These are phyloP conservation scores for Myiotriccus ornatus DNA, from an alignment of 2,797 vertebrate species.

Conservation along the genomic window DNA sequence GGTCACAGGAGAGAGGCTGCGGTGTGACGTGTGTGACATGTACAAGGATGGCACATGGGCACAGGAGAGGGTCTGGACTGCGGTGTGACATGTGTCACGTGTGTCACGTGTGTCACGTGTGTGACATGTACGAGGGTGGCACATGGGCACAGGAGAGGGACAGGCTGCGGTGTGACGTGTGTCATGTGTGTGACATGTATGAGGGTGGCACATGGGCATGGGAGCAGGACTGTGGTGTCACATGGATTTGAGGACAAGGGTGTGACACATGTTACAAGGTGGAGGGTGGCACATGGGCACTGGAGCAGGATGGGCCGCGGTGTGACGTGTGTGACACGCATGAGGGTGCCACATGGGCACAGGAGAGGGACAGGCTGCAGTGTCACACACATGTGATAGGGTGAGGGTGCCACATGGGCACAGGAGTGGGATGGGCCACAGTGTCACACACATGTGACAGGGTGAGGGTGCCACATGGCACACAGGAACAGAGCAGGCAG, in stretches of 20 bases:
- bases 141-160: too few species aligned
- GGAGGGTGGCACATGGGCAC: neutral
- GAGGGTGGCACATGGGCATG: neutral
- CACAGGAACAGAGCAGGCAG: neutral
- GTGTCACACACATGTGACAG: neutral
- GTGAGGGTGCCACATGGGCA: neutral
- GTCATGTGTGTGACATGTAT: neutral
- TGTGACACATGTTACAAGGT: neutral
- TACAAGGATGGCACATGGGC: too few species aligned
- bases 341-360: neutral
- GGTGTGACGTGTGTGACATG: too few species aligned
- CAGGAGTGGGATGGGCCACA: neutral
- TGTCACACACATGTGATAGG: neutral
- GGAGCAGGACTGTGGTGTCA: neutral
- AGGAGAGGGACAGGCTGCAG: neutral
- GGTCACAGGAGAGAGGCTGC: too few species aligned
- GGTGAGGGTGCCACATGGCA: neutral
- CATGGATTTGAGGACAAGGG: fast-evolving
- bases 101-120: too few species aligned
- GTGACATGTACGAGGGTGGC: neutral
- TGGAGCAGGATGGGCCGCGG: fast-evolving
- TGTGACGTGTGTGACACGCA: neutral
- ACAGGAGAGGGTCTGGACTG: too few species aligned
- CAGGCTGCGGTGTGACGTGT: too few species aligned
- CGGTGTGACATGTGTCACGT: too few species aligned